These are phyloP conservation scores for Siphonodentalium dalli DNA, from an alignment of 2,888 invertebrate genomes.

Conservation along the genomic window DNA sequence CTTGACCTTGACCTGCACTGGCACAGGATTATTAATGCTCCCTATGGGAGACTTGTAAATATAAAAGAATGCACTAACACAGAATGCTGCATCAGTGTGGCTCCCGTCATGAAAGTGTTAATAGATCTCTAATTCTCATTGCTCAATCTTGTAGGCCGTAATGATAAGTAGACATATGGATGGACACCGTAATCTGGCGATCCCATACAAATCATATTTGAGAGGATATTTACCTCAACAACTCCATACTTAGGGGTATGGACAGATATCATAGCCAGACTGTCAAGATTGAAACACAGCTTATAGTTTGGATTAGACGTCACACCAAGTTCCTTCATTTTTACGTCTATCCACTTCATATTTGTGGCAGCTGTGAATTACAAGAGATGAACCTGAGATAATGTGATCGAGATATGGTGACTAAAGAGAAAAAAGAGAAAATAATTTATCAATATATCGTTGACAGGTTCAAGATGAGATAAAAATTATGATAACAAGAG, in stretches of 20 bases:
- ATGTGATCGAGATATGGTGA: neutral
- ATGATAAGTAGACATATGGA: no score
- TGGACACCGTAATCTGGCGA: no score
- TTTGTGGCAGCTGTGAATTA: constrained; percentile 80
- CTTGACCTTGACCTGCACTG: no score
- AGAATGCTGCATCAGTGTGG: no score
- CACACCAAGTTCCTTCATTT: constrained; percentile 92
- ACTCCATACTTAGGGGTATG: constrained; percentile 89
- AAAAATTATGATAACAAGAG: no score
- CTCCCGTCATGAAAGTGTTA: no score
- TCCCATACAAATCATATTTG: no score
- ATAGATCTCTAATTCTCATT: no score
- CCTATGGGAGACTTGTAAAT: no score
- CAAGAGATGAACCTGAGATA: neutral
- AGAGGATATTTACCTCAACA: constrained; percentile 76
- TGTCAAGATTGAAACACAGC: constrained; percentile 90
- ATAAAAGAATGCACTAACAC: no score
- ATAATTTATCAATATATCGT: neutral
- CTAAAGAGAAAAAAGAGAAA: neutral
- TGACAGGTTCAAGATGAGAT: neutral
- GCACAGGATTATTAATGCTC: no score
- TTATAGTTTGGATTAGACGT: constrained; percentile 81
- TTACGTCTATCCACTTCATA: constrained; percentile 98
- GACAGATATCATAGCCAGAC: constrained; percentile 93
- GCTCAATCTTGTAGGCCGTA: no score